These are phyloP conservation scores for Drosophila formosana DNA, from an alignment of 2,888 invertebrate species.

Conservation along the genomic window DNA sequence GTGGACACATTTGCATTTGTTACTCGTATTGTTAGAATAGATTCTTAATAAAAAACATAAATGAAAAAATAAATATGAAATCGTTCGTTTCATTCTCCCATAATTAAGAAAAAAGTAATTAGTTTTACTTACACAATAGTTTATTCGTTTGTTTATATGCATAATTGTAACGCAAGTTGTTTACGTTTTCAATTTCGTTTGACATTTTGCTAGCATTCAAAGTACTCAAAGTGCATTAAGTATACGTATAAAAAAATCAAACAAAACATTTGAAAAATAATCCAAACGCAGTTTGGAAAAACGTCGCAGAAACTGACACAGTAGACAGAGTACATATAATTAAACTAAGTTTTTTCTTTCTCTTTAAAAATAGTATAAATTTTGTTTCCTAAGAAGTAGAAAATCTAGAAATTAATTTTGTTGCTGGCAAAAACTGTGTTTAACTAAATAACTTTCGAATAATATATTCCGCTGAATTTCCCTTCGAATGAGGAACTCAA, in stretches of 20 bases:
- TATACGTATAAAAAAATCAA: constrained; percentile 23
- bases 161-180: constrained; percentile 72
- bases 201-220: constrained; percentile 75
- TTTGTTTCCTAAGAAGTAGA: constrained; percentile 40
- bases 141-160: constrained; percentile 70
- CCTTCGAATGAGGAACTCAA: not conserved
- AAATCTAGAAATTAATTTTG: constrained; percentile 24
- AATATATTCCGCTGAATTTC: constrained; percentile 22
- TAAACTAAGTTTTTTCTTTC: constrained; percentile 18
- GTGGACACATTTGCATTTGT: constrained; percentile 47
- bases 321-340: constrained; percentile 3
- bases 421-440: constrained; percentile 30
- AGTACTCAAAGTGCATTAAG: constrained; percentile 56
- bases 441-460: constrained; percentile 28
- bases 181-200: constrained; percentile 70
- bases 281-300: constrained; percentile 20
- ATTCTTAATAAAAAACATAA: constrained; percentile 18
- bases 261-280: constrained; percentile 36
- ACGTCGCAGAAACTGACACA: constrained; percentile 24
- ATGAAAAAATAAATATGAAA: not conserved
- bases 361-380: constrained; percentile 28
- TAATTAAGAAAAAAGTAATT: constrained; percentile 7
- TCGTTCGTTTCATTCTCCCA: not conserved
- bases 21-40: constrained; percentile 45
- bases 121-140: constrained; percentile 62